Evolutionary conservation across 2,888 invertebrate genomes (phyloP).

Genomic region (Athalia cordata): DNA sequence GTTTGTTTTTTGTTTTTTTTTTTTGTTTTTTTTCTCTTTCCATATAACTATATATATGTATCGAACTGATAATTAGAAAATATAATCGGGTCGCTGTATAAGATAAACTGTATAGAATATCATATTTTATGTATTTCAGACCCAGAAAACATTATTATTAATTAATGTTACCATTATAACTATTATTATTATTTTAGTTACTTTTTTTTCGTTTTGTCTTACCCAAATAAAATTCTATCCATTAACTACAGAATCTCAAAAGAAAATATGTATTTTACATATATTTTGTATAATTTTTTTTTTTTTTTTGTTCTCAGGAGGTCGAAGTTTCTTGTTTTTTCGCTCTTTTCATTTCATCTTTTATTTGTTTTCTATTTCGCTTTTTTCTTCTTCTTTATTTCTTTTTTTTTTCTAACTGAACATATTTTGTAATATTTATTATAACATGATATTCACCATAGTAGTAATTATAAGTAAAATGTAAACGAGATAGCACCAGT

Average conservation of each 20-base stretch:
- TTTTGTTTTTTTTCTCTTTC: neutral
- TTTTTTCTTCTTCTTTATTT: neutral
- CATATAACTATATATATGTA: neutral
- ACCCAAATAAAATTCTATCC: no score
- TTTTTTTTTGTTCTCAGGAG: neutral
- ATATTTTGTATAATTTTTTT: neutral
- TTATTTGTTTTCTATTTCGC: no score
- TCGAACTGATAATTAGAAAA: neutral
- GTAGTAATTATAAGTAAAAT: no score
- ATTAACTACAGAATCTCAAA: constrained; percentile 32
- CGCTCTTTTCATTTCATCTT: neutral
- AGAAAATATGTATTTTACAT: constrained; percentile 9
- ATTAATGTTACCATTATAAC: no score
- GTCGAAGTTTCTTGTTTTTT: neutral
- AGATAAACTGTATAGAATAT: neutral
- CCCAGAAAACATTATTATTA: no score
- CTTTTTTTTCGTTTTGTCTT: no score
- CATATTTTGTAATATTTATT: neutral
- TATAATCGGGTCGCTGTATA: neutral
- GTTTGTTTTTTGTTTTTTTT: neutral
- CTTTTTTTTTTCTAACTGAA: neutral
- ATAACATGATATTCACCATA: neutral
- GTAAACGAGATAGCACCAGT: no score
- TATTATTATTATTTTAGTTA: no score
- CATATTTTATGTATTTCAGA: no score